Evolutionary conservation across 2,113 vertebrate species (phyloP).

Genomic region (Montifringilla adamsi): DNA sequence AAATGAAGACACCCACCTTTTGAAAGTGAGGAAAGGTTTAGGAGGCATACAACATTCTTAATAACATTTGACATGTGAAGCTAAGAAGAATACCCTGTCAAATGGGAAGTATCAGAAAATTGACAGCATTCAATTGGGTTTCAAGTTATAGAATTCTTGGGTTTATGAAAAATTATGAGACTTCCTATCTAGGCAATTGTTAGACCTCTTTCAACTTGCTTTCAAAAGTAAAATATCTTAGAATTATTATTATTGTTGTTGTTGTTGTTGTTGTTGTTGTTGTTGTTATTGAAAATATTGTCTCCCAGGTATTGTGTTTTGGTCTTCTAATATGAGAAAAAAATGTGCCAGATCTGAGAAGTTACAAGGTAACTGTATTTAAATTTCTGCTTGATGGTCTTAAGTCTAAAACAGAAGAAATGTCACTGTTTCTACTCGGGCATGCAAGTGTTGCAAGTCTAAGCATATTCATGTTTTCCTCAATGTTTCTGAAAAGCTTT

Average conservation of each 20-base stretch:
- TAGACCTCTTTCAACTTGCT: neutral
- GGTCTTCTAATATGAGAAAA: neutral
- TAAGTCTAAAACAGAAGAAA: neutral
- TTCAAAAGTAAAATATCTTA: neutral
- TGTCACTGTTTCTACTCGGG: neutral
- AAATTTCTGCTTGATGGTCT: neutral
- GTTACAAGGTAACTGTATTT: neutral
- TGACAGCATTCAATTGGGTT: neutral
- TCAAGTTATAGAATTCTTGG: neutral
- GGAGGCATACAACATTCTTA: neutral
- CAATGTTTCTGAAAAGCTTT: neutral
- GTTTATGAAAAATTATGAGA: neutral
- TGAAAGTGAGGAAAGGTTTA: neutral
- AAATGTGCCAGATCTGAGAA: neutral
- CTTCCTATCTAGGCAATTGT: neutral
- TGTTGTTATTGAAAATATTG: neutral
- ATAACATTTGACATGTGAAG: neutral
- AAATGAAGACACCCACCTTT: accelerated
- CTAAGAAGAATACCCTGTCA: neutral
- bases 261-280: neutral
- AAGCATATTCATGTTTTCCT: neutral
- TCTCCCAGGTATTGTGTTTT: neutral
- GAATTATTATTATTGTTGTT: neutral
- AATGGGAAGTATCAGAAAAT: neutral
- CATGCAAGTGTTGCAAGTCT: neutral